A percentile compares a stretch with the other conserved stretches of the same genome.
phyloP scores from a whole-genome alignment of 2,888 invertebrate genomes.

The Steinernema scapterisci region DNA sequence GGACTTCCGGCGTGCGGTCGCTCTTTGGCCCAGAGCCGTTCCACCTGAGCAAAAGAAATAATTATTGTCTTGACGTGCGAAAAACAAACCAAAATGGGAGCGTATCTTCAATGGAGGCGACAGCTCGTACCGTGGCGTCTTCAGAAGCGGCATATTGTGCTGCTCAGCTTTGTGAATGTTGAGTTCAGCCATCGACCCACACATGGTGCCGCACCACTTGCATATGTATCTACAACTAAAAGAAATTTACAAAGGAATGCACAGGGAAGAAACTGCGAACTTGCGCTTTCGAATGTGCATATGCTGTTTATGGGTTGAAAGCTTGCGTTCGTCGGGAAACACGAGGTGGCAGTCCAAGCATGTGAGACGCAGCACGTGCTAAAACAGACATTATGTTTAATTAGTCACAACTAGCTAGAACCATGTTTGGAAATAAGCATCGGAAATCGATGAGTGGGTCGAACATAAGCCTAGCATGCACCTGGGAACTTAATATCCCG shows the following conservation, averaged over 20 bases:
- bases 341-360: conserved; percentile 58
- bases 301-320: conserved; percentile 43
- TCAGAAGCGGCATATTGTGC: conserved; percentile 43
- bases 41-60: not conserved
- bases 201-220: conserved; percentile 58
- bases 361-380: conserved; percentile 49
- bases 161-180: conserved; percentile 59
- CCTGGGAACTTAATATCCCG: not conserved
- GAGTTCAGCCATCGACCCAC: conserved; percentile 52
- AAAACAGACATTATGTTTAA: conserved; percentile 24
- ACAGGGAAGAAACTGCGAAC: conserved; percentile 34
- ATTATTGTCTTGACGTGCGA: not conserved
- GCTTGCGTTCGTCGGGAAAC: conserved; percentile 53
- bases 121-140: not conserved
- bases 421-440: not conserved
- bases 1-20: not conserved
- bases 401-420: not conserved
- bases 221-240: conserved; percentile 50
- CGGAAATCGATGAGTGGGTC: not conserved
- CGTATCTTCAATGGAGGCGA: not conserved
- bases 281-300: conserved; percentile 49
- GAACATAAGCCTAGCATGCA: not conserved
- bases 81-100: not conserved
- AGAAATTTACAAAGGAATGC: not conserved
- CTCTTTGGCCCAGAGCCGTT: not conserved